Conservation (phyloP, 2,888 invertebrate genomes). For the Hypena proboscidalis region DNA sequence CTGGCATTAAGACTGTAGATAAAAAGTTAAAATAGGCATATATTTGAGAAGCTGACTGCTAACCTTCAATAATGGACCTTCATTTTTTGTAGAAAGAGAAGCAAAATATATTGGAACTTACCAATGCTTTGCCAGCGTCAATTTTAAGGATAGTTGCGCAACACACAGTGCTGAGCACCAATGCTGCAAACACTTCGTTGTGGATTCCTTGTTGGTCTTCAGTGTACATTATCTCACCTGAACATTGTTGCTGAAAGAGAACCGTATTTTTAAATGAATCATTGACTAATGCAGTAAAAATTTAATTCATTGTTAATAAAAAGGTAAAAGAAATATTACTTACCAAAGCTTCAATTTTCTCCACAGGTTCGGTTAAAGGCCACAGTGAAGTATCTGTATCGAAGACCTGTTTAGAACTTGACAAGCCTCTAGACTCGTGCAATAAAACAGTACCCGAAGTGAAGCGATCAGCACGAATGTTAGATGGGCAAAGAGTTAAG, state of each 20-base stretch:
- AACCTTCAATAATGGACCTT: too few species aligned
- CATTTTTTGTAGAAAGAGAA: too few species aligned
- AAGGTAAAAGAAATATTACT: too few species aligned
- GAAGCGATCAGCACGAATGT: constrained; percentile 60
- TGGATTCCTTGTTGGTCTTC: constrained; percentile 85
- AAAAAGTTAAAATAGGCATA: too few species aligned
- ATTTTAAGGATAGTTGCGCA: constrained; percentile 83
- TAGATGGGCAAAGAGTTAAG: constrained; percentile 72
- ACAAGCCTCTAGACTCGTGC: constrained; percentile 78
- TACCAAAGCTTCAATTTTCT: constrained; percentile 79
- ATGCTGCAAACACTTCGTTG: constrained; percentile 87
- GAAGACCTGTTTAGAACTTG: constrained; percentile 85
- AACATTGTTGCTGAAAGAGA: constrained; percentile 75
- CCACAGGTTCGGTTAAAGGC: constrained; percentile 87
- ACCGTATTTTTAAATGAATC: too few species aligned
- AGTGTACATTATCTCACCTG: constrained; percentile 88
- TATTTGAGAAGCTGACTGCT: too few species aligned
- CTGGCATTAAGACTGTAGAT: too few species aligned
- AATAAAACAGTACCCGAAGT: constrained; percentile 69
- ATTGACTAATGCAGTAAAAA: too few species aligned
- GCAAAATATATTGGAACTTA: too few species aligned
- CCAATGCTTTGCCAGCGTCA: constrained; percentile 86
- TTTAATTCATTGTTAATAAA: too few species aligned
- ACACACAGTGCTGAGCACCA: constrained; percentile 80
- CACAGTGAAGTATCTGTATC: constrained; percentile 84